These are phyloP conservation scores for Sphecodes monilicornis DNA, from an alignment of 2,888 invertebrate genomes.

Conservation along the genomic window DNA sequence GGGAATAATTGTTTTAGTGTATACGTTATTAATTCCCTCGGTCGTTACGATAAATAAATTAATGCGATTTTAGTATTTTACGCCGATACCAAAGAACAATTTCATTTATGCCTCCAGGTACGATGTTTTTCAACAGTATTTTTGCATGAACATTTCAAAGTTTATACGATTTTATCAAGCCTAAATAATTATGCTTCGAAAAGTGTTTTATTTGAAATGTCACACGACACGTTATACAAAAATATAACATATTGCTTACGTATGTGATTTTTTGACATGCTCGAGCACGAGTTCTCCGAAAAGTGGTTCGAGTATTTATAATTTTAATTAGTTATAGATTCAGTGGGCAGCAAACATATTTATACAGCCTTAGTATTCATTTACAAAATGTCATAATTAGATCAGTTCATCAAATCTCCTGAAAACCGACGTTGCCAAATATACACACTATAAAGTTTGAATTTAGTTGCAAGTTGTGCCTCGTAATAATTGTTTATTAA, in stretches of 20 bases:
- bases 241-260: neutral
- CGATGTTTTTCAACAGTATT: constrained; percentile 4
- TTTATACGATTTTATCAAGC: neutral
- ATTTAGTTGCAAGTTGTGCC: too few relatives aligned
- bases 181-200: neutral
- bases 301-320: constrained; percentile 20
- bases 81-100: constrained; percentile 16
- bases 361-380: too few relatives aligned
- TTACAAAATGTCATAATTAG: too few relatives aligned
- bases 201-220: neutral
- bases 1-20: constrained; percentile 9
- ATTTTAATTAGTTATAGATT: neutral
- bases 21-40: neutral
- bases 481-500: neutral
- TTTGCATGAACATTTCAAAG: constrained; percentile 1
- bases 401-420: too few relatives aligned
- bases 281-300: neutral
- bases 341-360: too few relatives aligned
- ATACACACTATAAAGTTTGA: too few relatives aligned
- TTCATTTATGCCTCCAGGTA: neutral
- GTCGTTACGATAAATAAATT: neutral
- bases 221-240: neutral
- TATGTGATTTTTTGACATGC: neutral
- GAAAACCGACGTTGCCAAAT: too few relatives aligned
- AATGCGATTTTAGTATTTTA: neutral